Evolutionary conservation across 30 jellyfish, hydroid and myxozoan species (phyloP).

Genomic region (Mastigias papua): DNA sequence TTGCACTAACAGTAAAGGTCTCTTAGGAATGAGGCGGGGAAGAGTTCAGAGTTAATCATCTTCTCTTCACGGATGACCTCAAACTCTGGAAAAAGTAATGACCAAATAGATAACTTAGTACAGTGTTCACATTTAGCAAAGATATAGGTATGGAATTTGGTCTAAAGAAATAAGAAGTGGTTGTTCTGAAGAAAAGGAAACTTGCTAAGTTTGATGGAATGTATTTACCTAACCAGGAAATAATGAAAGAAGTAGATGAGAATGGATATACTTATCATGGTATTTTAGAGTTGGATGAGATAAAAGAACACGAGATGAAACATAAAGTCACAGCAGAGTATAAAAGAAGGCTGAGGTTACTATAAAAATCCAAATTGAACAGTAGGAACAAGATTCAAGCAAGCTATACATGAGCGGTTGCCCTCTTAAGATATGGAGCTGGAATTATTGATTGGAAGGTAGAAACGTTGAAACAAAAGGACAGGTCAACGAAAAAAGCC

Average conservation of each 20-base stretch:
- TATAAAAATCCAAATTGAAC: constrained; percentile 9
- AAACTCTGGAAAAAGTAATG: constrained; percentile 15
- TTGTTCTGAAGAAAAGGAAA: constrained; percentile 5
- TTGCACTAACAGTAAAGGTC: not conserved
- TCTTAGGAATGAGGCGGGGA: not conserved
- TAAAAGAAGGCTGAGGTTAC: constrained; percentile 9
- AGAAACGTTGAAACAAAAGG: constrained; percentile 14
- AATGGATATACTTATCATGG: constrained; percentile 48
- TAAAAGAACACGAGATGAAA: constrained; percentile 33
- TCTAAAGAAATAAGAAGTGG: constrained; percentile 20
- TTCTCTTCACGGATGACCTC: constrained; percentile 49
- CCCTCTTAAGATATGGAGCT: constrained; percentile 40
- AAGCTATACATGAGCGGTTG: constrained; percentile 3
- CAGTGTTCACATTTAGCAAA: constrained; percentile 16
- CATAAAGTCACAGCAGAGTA: constrained; percentile 8
- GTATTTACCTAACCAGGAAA: constrained; percentile 18
- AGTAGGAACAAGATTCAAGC: constrained; percentile 19
- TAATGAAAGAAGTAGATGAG: constrained; percentile 31
- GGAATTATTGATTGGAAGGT: constrained; percentile 33
- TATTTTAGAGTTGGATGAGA: constrained; percentile 11
- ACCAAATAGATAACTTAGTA: constrained; percentile 6
- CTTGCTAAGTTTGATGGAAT: constrained; percentile 19
- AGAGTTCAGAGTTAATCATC: constrained; percentile 3
- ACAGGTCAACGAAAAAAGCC: constrained; percentile 16
- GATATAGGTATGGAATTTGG: constrained; percentile 58